Evolutionary conservation across 1,140 invertebrate species (phyloP).

Genomic region (Drosophila miranda): DNA sequence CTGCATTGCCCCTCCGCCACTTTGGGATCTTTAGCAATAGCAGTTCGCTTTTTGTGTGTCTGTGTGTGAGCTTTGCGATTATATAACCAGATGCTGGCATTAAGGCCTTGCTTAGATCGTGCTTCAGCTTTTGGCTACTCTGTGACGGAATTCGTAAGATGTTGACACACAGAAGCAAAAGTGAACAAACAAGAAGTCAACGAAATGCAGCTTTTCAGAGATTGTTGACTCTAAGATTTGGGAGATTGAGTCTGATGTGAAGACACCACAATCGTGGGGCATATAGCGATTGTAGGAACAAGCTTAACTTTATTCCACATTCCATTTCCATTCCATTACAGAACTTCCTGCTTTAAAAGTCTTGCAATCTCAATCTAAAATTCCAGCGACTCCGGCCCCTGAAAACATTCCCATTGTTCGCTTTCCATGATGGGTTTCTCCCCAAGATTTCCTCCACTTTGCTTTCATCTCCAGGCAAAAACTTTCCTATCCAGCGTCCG

Average conservation of each 20-base stretch:
- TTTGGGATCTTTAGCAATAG: constrained; percentile 55
- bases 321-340: too few species aligned
- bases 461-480: constrained; percentile 33
- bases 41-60: constrained; percentile 16
- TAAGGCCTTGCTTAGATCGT: constrained; percentile 52
- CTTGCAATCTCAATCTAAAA: not conserved
- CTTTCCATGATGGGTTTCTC: constrained; percentile 41
- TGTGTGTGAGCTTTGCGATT: constrained; percentile 42
- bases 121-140: constrained; percentile 21
- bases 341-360: too few species aligned
- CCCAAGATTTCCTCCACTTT: constrained; percentile 39
- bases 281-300: too few species aligned
- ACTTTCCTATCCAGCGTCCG: constrained; percentile 22
- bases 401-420: constrained; percentile 5
- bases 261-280: too few species aligned
- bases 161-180: constrained; percentile 52
- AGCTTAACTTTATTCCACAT: too few species aligned
- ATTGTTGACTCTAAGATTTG: not conserved
- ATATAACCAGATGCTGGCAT: constrained; percentile 68
- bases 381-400: not conserved
- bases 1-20: constrained; percentile 24
- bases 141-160: constrained; percentile 37
- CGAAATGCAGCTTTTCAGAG: constrained; percentile 3
- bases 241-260: too few species aligned
- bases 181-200: constrained; percentile 17